These are phyloP conservation scores for Amniataba percoides DNA, from an alignment of 2,797 vertebrate genomes.

Conservation along the genomic window DNA sequence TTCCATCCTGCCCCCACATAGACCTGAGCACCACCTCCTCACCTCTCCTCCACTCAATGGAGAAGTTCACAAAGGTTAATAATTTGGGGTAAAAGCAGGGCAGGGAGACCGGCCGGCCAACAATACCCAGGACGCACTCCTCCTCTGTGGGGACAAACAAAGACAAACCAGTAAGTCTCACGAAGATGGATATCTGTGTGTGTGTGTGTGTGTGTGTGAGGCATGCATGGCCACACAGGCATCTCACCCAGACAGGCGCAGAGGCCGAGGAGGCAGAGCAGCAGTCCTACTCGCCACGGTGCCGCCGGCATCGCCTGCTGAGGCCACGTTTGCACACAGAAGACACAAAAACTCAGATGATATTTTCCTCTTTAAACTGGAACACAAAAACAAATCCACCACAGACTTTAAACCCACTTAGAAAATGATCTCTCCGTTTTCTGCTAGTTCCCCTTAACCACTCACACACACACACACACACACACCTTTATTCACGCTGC, in stretches of 20 bases:
- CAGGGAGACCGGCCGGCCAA: slow-evolving; percentile 58
- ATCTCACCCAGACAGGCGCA: slow-evolving; percentile 69
- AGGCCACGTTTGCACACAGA: not conserved
- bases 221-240: not conserved
- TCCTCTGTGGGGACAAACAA: slow-evolving; percentile 50
- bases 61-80: slow-evolving; percentile 45
- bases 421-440: slow-evolving; percentile 7
- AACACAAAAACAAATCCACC: not conserved
- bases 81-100: slow-evolving; percentile 69
- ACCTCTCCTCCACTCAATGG: slow-evolving; percentile 76
- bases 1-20: slow-evolving; percentile 46
- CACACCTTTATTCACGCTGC: slow-evolving; percentile 3
- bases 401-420: rapidly evolving
- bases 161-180: too few species aligned
- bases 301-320: slow-evolving; percentile 35
- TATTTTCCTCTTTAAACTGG: not conserved
- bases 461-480: not conserved
- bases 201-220: not conserved
- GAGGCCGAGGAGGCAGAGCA: slow-evolving; percentile 55
- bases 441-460: not conserved
- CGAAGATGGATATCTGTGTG: not conserved
- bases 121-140: slow-evolving; percentile 67
- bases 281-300: slow-evolving; percentile 62
- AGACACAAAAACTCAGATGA: not conserved
- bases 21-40: slow-evolving; percentile 64